Conservation (phyloP, 2,797 vertebrate genomes). For the Rhincodon typus region DNA sequence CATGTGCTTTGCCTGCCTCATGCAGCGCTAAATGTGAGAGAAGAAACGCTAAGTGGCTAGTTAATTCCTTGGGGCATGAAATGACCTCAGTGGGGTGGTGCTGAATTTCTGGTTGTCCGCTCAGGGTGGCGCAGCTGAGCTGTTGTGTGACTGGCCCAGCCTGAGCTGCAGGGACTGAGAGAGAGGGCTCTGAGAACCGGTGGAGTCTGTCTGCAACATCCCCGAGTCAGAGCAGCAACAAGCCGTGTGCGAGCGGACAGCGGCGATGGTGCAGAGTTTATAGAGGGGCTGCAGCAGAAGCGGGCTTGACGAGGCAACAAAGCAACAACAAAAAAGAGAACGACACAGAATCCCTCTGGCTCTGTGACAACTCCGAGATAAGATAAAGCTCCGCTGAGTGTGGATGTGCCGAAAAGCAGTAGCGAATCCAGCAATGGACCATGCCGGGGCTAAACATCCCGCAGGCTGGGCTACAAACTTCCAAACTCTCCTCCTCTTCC, state of each 20-base stretch:
- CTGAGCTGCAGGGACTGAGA: neutral
- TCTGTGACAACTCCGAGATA: neutral
- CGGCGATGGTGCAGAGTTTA: neutral
- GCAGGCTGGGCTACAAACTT: neutral
- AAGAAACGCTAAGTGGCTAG: too few species aligned
- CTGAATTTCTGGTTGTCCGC: neutral
- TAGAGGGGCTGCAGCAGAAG: neutral
- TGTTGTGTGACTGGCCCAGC: neutral
- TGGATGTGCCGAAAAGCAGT: constrained; percentile 8
- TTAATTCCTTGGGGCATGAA: too few species aligned
- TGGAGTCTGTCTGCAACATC: neutral
- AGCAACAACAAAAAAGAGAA: too few species aligned
- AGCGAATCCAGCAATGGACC: constrained; percentile 7
- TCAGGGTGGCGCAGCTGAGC: neutral
- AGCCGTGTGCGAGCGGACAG: neutral
- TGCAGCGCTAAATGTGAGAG: too few species aligned
- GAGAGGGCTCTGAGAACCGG: neutral
- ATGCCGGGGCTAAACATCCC: neutral
- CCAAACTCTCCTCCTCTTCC: neutral
- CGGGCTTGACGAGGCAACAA: neutral
- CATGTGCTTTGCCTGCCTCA: too few species aligned
- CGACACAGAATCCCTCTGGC: neutral
- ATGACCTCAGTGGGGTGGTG: neutral
- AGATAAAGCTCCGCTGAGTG: neutral
- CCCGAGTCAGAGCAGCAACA: neutral